Evolutionary conservation across 2,113 vertebrate species (phyloP).

Genomic region (Gobio gobio): DNA sequence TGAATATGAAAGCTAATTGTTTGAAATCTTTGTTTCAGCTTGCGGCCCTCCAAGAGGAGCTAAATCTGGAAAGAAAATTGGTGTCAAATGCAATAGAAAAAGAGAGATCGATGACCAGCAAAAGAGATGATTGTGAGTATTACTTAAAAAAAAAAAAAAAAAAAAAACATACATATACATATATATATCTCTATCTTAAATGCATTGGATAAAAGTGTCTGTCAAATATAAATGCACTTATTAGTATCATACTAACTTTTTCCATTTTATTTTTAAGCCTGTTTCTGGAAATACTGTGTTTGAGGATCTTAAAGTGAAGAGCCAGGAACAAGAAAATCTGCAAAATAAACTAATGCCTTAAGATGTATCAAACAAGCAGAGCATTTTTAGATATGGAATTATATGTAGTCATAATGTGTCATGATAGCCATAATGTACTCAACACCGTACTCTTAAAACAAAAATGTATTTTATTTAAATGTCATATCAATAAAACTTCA

Average conservation of each 20-base stretch:
- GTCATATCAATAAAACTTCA: not conserved
- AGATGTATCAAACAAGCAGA: slow-evolving; percentile 45
- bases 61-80: slow-evolving; percentile 70
- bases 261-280: slow-evolving; percentile 63
- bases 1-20: not conserved
- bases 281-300: slow-evolving; percentile 82
- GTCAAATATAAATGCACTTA: not conserved
- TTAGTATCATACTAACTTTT: not conserved
- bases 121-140: slow-evolving; percentile 72
- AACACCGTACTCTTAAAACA: not conserved
- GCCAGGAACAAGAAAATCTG: not conserved
- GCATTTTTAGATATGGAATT: not conserved
- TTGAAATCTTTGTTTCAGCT: slow-evolving; percentile 61
- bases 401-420: slow-evolving; percentile 20
- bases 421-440: not conserved
- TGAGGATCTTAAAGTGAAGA: slow-evolving; percentile 52
- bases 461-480: slow-evolving; percentile 29
- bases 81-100: slow-evolving; percentile 62
- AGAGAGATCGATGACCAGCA: slow-evolving; percentile 63
- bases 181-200: not conserved
- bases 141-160: not conserved
- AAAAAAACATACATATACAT: no score
- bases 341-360: slow-evolving; percentile 62
- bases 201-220: not conserved
- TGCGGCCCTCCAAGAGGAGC: slow-evolving; percentile 64